Conservation (phyloP, 2,888 invertebrate species). For the Nycteola revayana region DNA sequence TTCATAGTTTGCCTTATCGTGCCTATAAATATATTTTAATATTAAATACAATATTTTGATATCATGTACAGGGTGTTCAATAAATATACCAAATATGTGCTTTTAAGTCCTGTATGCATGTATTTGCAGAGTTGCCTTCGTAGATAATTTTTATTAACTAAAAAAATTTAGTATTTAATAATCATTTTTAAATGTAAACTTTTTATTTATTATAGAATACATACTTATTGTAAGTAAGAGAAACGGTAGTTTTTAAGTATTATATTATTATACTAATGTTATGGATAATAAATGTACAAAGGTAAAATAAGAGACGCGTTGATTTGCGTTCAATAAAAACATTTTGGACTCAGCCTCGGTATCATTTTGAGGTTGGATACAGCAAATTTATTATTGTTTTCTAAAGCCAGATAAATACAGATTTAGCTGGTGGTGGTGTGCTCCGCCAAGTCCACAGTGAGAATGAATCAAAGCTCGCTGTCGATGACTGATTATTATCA, state of each 20-base stretch:
- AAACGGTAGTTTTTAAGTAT: slow-evolving; percentile 32
- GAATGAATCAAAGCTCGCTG: too few relatives aligned
- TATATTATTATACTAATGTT: slow-evolving; percentile 16
- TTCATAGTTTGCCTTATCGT: slow-evolving; percentile 64
- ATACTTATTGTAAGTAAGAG: slow-evolving; percentile 41
- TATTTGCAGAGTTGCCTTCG: slow-evolving; percentile 72
- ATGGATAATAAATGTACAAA: slow-evolving; percentile 50
- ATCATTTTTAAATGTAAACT: slow-evolving; percentile 30
- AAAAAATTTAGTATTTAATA: slow-evolving; percentile 9
- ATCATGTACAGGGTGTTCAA: slow-evolving; percentile 78
- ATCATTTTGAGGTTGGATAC: slow-evolving; percentile 27
- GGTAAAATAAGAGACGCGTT: slow-evolving; percentile 29
- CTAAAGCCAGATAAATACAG: slow-evolving; percentile 3
- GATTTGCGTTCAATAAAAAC: slow-evolving; percentile 30
- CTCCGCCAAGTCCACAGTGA: too few relatives aligned
- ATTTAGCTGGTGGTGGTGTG: too few relatives aligned
- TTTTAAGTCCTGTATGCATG: slow-evolving; percentile 66
- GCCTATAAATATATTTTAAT: slow-evolving; percentile 60
- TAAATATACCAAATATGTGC: slow-evolving; percentile 79
- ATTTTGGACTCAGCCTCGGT: slow-evolving; percentile 29
- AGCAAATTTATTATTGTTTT: slow-evolving; percentile 27
- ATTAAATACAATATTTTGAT: slow-evolving; percentile 72
- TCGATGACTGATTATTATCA: slow-evolving; percentile 28
- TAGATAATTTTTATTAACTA: slow-evolving; percentile 41
- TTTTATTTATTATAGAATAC: slow-evolving; percentile 51